Percentiles rank a stretch among this genome's conserved stretches.
Evolutionary conservation across 2,888 invertebrate species (phyloP).

Genomic region (Drosophila setosimentum): DNA sequence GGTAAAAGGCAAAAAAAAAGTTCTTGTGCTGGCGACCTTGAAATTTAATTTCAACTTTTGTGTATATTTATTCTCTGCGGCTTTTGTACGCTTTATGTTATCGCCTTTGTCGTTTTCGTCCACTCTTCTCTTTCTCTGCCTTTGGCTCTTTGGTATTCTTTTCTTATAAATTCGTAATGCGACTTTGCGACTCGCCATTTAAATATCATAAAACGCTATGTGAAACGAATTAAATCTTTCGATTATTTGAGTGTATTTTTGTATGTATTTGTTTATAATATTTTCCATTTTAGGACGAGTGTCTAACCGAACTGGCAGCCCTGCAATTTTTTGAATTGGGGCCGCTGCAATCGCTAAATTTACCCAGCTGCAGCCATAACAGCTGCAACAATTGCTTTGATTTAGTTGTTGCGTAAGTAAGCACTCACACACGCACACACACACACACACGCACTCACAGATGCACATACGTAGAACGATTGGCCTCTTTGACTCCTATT

Average conservation of each 20-base stretch:
- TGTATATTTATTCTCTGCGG: conserved; percentile 20
- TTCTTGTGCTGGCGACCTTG: conserved; percentile 72
- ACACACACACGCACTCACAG: neutral
- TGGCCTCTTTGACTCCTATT: conserved; percentile 66
- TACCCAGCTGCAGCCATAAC: conserved; percentile 39
- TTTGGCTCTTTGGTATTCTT: conserved; percentile 38
- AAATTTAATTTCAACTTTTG: conserved; percentile 55
- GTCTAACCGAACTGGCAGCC: conserved; percentile 28
- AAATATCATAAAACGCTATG: conserved; percentile 37
- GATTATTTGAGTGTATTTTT: neutral
- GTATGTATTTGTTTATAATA: conserved; percentile 16
- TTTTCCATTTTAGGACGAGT: conserved; percentile 9
- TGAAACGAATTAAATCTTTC: conserved; percentile 15
- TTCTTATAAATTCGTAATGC: conserved; percentile 69
- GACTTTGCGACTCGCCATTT: conserved; percentile 54
- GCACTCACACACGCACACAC: conserved; percentile 10
- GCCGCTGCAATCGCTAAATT: conserved; percentile 36
- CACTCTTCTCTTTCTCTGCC: conserved; percentile 3
- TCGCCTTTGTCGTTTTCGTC: conserved; percentile 26
- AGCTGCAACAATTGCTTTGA: conserved; percentile 56
- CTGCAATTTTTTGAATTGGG: conserved; percentile 39
- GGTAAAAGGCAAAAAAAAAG: conserved; percentile 55
- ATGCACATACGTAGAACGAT: conserved; percentile 30
- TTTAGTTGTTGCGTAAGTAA: conserved; percentile 55
- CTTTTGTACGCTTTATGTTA: conserved; percentile 44